Conservation (phyloP, 2,797 vertebrate genomes). For the Coreius guichenoti region DNA sequence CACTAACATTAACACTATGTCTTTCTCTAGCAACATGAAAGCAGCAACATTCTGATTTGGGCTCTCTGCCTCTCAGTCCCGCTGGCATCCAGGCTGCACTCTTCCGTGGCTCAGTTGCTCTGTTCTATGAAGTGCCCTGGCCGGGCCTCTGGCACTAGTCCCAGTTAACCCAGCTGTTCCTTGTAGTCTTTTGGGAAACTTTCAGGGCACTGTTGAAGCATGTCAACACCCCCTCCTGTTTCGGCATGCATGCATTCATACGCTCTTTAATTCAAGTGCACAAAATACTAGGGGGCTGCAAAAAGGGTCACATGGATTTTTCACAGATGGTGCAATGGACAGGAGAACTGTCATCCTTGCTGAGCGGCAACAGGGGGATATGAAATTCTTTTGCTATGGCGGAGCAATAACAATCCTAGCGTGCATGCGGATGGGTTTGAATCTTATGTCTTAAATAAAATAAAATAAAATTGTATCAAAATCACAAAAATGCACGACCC, state of each 20-base stretch:
- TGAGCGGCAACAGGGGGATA: not conserved
- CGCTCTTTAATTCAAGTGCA: conserved; percentile 40
- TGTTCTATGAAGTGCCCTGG: conserved; percentile 22
- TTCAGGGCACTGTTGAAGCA: conserved; percentile 40
- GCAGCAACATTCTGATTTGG: conserved; percentile 58
- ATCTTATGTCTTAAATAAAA: not conserved
- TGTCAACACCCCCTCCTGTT: conserved; percentile 35
- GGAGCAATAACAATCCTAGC: not conserved
- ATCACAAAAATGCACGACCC: not conserved
- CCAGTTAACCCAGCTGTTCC: conserved; percentile 59
- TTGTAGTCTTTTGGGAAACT: conserved; percentile 39
- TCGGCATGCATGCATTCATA: conserved; percentile 31
- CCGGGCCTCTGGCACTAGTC: conserved; percentile 46
- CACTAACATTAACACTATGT: not conserved
- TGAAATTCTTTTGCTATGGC: not conserved
- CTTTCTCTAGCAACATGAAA: conserved; percentile 49
- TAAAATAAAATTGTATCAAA: not conserved
- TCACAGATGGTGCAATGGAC: conserved; percentile 14
- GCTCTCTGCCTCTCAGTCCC: conserved; percentile 58
- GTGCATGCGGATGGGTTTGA: not conserved
- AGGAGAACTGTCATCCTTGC: not conserved
- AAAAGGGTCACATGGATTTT: not conserved
- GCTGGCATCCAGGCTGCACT: conserved; percentile 53
- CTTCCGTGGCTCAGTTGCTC: conserved; percentile 39
- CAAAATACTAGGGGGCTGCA: conserved; percentile 26